Base-by-base conservation (phyloP, 2,888 invertebrate genomes). In the Pachymerium ferrugineum region DNA sequence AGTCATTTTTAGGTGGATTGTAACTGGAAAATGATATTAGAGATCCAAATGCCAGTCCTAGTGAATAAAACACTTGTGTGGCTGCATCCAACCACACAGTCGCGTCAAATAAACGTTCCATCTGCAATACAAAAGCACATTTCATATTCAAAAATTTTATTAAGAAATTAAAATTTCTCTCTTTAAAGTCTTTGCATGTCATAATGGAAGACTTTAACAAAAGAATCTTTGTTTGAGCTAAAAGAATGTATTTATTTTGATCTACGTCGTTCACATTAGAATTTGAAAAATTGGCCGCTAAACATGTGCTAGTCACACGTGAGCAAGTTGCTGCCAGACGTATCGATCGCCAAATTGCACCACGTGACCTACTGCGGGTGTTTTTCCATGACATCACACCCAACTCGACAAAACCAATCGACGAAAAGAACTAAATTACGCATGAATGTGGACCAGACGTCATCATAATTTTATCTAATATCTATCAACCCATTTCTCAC, bases 41-140 rank as follows among this genome's bases (percentile, higher is more conserved):
- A 0, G 95, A 96, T 1, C 97, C 97, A 83, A 97, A 97, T 5
- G 95, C 96, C 75, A 97, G 85, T 1, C 96, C 96, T 82, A 94
- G 93, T 0, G 95, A 95, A 84, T 96, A 97, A 85, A 97, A 97
- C 1, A 97, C 96, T 85, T 97, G 97, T 0, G 96, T 96, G 0
- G 97, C 96, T 1, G 97, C 96, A 81, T 96, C 96, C 79, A 97
- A 84, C 97, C 97, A 97, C 0, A 96, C 95, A 4, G 89, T 92
- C 0, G 96, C 94, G 79, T 93, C 89, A 69, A 89, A 84, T 19
- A 97, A 86, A 81, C 92, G 94, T 77, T 91, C 90, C 80, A 93
- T 86, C 93, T 93, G 84, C 25, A 83, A 82, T 16, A 35, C 25
- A 71, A 22, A 28, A 28, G 28, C 16, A 54, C 22, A 28, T 1